phyloP scores from a whole-genome alignment of 1,140 invertebrate genomes.

The Ostrea edulis region DNA sequence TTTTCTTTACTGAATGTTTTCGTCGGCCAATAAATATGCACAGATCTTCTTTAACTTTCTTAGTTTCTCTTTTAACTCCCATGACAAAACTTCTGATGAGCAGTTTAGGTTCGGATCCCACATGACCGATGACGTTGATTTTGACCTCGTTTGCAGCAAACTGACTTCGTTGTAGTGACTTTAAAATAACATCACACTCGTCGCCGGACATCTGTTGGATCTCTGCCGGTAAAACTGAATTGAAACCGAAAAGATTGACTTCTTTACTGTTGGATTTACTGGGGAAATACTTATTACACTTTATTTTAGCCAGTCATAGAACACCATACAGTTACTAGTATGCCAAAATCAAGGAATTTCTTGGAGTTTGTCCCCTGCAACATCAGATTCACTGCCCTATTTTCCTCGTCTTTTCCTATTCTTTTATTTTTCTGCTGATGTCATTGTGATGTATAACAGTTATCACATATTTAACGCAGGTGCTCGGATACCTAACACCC shows the following conservation, averaged over 20 bases:
- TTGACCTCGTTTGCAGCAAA: not conserved
- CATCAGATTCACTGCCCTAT: too few species aligned
- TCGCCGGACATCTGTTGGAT: not conserved
- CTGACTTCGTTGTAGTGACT: not conserved
- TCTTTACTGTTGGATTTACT: too few species aligned
- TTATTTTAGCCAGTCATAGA: too few species aligned
- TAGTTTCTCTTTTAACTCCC: not conserved
- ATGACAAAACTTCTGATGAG: not conserved
- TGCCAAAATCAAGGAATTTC: too few species aligned
- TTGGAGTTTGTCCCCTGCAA: too few species aligned
- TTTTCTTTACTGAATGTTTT: constrained; percentile 5
- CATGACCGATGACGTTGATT: not conserved
- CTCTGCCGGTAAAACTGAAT: not conserved
- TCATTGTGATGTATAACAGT: too few species aligned
- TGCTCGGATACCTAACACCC: too few species aligned
- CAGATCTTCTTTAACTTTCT: not conserved
- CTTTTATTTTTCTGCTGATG: too few species aligned
- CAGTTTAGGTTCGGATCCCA: not conserved
- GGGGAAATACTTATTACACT: too few species aligned
- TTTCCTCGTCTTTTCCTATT: too few species aligned
- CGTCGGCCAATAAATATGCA: not conserved
- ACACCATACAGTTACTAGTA: too few species aligned
- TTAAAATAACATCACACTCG: not conserved
- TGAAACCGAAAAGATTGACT: not conserved
- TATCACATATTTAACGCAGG: too few species aligned